Base-by-base conservation (phyloP, 2,888 invertebrate genomes). In the Celastrina argiolus region DNA sequence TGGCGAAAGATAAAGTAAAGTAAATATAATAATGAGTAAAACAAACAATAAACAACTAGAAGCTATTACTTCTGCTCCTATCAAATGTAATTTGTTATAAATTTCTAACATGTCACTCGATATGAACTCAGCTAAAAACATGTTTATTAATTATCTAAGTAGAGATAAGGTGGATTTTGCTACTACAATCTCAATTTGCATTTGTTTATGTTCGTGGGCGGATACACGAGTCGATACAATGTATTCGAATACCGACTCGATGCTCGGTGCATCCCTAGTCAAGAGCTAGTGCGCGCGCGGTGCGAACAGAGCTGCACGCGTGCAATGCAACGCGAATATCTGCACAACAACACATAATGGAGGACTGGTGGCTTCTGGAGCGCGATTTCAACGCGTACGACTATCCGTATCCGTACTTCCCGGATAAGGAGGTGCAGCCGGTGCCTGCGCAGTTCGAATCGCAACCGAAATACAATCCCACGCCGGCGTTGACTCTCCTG, bases 241-340 rank as follows among this genome's bases (percentile, higher is more conserved):
- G 56, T 56, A 36, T 8, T 61, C 36, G n/a, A 34, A 12, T 61
- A 36, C 18, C 39, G 18, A 59, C 16, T 16, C 36, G 12, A 12
- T 39, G 18, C 36, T 5, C 58, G 41, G 58, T 66, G 66, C 59
- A 66, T 36, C 66, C 59, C 45, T 66, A 66, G 31, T 42, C 8
- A 76, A 75, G 74, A 74, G 74, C 77, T 82, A 85, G 85, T 85
- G 82, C 77, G 83, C 84, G 79, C 81, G 79, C 83, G 84, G 77
- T 82, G 78, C 79, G 82, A 75, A 72, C 76, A 75, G 75, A 73
- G 79, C 71, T 84, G 82, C 85, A 85, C 87, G 84, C 77, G 81
- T 83, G 73, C 76, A 75, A 69, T 74, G 75, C 75, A 73, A 77
- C 80, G 78, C 76, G 83, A 22, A 22, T 45, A 45, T 14, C 6